Conservation (phyloP, 2,113 vertebrate species). For the Peucedramus taeniatus region DNA sequence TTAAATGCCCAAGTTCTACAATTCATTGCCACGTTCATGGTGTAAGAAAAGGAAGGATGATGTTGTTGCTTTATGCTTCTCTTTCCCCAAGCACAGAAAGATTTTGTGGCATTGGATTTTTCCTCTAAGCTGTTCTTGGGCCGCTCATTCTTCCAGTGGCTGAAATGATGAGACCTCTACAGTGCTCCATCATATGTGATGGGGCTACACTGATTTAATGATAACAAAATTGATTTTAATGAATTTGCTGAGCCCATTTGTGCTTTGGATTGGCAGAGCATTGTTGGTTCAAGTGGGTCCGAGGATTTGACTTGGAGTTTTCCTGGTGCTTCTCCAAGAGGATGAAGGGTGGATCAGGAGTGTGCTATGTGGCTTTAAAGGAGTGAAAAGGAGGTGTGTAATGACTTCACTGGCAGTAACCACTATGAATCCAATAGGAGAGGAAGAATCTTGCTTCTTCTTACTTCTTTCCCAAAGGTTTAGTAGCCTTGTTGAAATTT, state of each 20-base stretch:
- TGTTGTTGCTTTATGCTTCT: not conserved
- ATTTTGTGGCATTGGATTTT: not conserved
- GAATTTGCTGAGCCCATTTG: not conserved
- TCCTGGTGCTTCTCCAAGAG: not conserved
- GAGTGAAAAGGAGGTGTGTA: not conserved
- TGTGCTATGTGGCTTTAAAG: not conserved
- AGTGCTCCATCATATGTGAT: fast-evolving
- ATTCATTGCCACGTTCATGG: not conserved
- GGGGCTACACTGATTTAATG: fast-evolving
- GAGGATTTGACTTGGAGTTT: not conserved
- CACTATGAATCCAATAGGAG: not conserved
- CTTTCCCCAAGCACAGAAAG: not conserved
- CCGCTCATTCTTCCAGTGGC: fast-evolving
- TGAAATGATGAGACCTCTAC: not conserved
- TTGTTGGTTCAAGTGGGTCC: not conserved
- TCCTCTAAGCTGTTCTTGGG: not conserved
- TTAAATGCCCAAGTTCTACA: not conserved
- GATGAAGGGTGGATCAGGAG: not conserved
- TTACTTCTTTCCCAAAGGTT: not conserved
- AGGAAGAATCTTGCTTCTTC: not conserved
- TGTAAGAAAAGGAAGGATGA: not conserved
- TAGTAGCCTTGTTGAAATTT: not conserved
- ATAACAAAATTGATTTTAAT: not conserved
- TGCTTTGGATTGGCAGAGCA: fast-evolving
- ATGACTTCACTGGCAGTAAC: not conserved